Conservation (phyloP, 2,888 invertebrate genomes). For the Galeopsomyia nigrocyanea region DNA sequence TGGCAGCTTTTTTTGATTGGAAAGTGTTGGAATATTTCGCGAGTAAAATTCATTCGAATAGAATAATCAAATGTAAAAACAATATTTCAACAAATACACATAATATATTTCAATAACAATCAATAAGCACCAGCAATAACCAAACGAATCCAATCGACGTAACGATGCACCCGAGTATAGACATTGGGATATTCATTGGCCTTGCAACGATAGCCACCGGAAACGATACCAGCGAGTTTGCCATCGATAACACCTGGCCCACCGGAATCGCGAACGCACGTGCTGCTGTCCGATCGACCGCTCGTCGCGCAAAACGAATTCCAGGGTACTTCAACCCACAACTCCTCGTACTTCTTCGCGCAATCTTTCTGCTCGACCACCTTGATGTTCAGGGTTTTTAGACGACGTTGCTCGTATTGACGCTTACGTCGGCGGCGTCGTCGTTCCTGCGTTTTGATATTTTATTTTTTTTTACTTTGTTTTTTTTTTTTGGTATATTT, state of each 20-base stretch:
- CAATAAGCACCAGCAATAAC: no score
- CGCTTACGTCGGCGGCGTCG: slow-evolving; percentile 9
- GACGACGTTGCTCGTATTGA: background rate
- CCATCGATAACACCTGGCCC: slow-evolving; percentile 22
- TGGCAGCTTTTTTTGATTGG: no score
- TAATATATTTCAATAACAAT: no score
- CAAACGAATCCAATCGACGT: slow-evolving; percentile 11
- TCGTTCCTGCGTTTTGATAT: background rate
- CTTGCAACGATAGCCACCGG: slow-evolving; percentile 24
- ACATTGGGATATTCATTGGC: slow-evolving; percentile 18
- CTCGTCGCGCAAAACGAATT: slow-evolving; percentile 25
- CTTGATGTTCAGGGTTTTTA: background rate
- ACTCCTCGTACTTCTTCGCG: slow-evolving; percentile 6
- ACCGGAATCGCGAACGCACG: slow-evolving; percentile 18
- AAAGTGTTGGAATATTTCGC: no score
- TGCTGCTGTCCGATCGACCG: background rate
- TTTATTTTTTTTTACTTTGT: background rate
- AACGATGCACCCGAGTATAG: slow-evolving; percentile 19
- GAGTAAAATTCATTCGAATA: no score
- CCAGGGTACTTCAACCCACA: slow-evolving; percentile 1
- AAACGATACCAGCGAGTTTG: slow-evolving; percentile 19
- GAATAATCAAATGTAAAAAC: no score
- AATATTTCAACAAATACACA: no score
- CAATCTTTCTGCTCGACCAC: slow-evolving; percentile 6
- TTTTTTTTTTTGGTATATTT: no score